phyloP scores from a whole-genome alignment of 2,797 vertebrate species.

The Ctenosaura bakeri region DNA sequence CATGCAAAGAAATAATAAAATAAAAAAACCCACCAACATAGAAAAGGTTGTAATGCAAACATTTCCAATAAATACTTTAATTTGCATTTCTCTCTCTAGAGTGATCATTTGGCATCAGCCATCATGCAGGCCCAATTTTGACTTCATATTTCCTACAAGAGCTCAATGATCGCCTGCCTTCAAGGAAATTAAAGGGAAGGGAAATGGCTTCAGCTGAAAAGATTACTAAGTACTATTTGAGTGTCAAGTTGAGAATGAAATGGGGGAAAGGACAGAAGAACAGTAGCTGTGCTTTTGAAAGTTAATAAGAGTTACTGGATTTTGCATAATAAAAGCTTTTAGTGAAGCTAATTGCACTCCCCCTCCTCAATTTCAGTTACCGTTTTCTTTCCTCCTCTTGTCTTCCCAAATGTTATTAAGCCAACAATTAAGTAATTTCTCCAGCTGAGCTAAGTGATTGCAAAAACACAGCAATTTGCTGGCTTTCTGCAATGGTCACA shows the following conservation, averaged over 20 bases:
- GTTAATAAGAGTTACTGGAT: conserved; percentile 18
- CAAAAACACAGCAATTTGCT: conserved; percentile 4
- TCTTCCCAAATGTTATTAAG: conserved; percentile 43
- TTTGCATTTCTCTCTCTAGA: conserved; percentile 1
- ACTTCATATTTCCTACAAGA: not conserved
- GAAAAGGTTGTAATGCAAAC: not conserved
- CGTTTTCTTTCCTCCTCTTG: conserved; percentile 1
- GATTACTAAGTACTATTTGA: conserved; percentile 22
- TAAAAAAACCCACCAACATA: not conserved
- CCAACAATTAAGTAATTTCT: conserved; percentile 10
- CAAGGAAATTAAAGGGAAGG: conserved; percentile 6
- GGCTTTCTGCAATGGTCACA: conserved; percentile 14
- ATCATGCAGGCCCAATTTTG: not conserved
- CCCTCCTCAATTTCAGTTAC: conserved; percentile 1
- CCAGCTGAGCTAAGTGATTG: not conserved
- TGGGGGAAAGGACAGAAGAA: not conserved
- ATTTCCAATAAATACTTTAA: conserved; percentile 1
- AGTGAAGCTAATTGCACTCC: not conserved
- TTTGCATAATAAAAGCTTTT: conserved; percentile 48
- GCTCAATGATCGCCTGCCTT: conserved; percentile 4
- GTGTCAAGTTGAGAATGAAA: conserved; percentile 9
- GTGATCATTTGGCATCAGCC: not conserved
- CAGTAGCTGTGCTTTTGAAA: conserved; percentile 10
- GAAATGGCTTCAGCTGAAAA: not conserved
- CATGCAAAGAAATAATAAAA: not conserved